These are phyloP conservation scores for Spodoptera littoralis DNA, from an alignment of 2,888 invertebrate species.

Conservation along the genomic window DNA sequence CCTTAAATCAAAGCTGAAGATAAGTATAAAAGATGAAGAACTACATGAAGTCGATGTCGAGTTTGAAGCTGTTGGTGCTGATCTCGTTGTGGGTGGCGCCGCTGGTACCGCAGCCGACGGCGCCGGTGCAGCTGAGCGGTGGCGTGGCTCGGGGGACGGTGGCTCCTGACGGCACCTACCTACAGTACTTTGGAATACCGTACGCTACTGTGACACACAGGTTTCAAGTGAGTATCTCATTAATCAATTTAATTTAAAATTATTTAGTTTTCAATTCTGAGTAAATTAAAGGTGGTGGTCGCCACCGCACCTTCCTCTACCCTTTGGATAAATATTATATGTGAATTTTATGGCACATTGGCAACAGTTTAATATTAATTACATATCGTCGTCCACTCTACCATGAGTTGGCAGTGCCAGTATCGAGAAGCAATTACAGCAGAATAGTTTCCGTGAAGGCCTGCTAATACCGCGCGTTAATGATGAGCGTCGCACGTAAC, in stretches of 20 bases:
- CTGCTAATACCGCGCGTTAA: slow-evolving; percentile 37
- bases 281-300: no score
- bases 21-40: slow-evolving; percentile 22
- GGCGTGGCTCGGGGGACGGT: slow-evolving; percentile 71
- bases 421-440: slow-evolving; percentile 44
- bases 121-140: slow-evolving; percentile 62
- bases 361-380: no score
- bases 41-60: slow-evolving; percentile 45
- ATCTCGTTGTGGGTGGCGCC: slow-evolving; percentile 75
- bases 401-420: neutral
- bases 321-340: no score
- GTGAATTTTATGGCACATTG: no score
- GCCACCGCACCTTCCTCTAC: no score
- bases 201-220: slow-evolving; percentile 70
- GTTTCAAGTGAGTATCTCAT: slow-evolving; percentile 72
- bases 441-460: slow-evolving; percentile 44
- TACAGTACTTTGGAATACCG: slow-evolving; percentile 73
- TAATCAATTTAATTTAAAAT: neutral
- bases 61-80: slow-evolving; percentile 72
- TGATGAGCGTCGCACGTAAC: slow-evolving; percentile 40
- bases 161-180: slow-evolving; percentile 69
- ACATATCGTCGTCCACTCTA: no score
- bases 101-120: slow-evolving; percentile 73
- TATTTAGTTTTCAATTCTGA: no score
- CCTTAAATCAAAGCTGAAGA: neutral